phyloP scores from a whole-genome alignment of 2,888 invertebrate genomes.

The Tiliacea aurago region DNA sequence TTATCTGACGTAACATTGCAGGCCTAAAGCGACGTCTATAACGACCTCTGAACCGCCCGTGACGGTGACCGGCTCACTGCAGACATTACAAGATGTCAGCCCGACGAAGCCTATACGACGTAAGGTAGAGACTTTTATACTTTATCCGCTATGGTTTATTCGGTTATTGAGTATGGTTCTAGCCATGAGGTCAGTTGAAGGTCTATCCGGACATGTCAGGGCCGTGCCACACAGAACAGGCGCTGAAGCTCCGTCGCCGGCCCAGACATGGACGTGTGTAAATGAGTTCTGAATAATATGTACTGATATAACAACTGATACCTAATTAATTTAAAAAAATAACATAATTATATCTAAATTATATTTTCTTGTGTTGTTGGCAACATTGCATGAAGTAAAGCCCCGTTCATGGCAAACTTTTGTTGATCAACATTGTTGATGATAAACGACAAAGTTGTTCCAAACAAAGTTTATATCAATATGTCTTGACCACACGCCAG shows the following conservation, averaged over 20 bases:
- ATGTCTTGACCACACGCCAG: too few relatives aligned
- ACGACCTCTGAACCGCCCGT: constrained; percentile 83
- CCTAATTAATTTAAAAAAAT: too few relatives aligned
- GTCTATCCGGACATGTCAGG: not conserved
- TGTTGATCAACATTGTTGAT: too few relatives aligned
- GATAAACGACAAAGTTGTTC: too few relatives aligned
- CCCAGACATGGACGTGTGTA: too few relatives aligned
- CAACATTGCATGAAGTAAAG: not conserved
- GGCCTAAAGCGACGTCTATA: constrained; percentile 85
- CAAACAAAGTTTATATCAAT: too few relatives aligned
- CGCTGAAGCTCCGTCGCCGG: not conserved
- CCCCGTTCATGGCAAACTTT: too few relatives aligned
- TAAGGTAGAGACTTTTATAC: constrained; percentile 76
- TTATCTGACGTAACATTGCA: constrained; percentile 70
- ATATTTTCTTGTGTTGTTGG: too few relatives aligned
- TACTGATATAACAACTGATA: too few relatives aligned
- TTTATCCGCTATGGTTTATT: constrained; percentile 9
- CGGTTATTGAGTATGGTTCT: not conserved
- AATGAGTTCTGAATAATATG: too few relatives aligned
- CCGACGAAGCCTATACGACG: constrained; percentile 86
- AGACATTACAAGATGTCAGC: constrained; percentile 85
- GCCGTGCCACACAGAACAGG: not conserved
- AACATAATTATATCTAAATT: too few relatives aligned
- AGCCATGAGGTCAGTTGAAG: not conserved
- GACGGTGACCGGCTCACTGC: constrained; percentile 79